Evolutionary conservation across 2,113 vertebrate species (phyloP).

Genomic region (Isichthys henryi): DNA sequence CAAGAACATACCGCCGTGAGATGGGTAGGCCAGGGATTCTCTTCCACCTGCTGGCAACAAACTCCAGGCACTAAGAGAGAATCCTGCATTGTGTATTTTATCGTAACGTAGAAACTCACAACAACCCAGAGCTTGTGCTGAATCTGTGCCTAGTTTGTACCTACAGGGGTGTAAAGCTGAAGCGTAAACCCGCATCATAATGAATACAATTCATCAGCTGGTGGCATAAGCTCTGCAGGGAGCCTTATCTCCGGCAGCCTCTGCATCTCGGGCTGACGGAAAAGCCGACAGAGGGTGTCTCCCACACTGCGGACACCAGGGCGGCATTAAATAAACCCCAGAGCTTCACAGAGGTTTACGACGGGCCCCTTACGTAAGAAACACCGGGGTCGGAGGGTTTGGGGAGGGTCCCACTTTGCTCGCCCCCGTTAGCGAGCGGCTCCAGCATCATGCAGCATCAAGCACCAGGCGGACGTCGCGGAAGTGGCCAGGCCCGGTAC

Average conservation of each 20-base stretch:
- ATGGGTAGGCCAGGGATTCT: not conserved
- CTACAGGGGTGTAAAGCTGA: not conserved
- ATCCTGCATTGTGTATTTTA: not conserved
- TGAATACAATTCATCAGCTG: not conserved
- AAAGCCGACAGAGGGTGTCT: not conserved
- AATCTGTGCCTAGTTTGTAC: not conserved
- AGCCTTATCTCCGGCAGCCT: not conserved
- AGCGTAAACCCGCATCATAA: not conserved
- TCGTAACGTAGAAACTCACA: not conserved
- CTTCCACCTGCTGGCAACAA: not conserved
- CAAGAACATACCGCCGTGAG: no score
- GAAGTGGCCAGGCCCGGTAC: not conserved
- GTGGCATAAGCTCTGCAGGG: not conserved
- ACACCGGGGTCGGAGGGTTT: not conserved
- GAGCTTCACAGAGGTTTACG: not conserved
- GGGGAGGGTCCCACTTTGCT: not conserved
- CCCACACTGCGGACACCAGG: not conserved
- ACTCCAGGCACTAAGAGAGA: not conserved
- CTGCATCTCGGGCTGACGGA: not conserved
- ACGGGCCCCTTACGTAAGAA: not conserved
- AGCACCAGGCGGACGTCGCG: not conserved
- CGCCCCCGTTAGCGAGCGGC: not conserved
- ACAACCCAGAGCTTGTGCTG: not conserved
- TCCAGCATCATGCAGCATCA: not conserved
- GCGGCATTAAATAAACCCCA: not conserved